phyloP scores from a whole-genome alignment of 2,797 vertebrate species.

The Miichthys miiuy region DNA sequence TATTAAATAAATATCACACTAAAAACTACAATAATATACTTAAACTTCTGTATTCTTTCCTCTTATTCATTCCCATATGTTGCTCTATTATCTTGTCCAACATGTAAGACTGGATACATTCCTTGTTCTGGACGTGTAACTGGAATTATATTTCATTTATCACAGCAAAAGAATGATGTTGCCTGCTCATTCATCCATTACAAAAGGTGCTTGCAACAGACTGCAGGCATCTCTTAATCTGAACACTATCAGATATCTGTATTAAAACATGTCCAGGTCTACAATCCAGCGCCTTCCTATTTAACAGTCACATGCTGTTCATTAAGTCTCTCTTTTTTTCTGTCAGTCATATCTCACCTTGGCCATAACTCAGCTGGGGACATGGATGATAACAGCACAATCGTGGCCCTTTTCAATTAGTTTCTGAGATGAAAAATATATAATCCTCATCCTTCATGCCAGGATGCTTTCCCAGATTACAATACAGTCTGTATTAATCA shows the following conservation, averaged over 20 bases:
- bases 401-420: conserved; percentile 80
- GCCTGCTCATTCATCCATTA: conserved; percentile 61
- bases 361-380: conserved; percentile 78
- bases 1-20: not conserved
- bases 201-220: conserved; percentile 56
- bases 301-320: conserved; percentile 77
- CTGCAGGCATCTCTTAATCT: conserved; percentile 63
- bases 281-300: conserved; percentile 73
- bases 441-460: conserved; percentile 83
- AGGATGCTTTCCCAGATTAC: conserved; percentile 80
- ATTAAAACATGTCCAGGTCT: conserved; percentile 75
- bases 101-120: conserved; percentile 4
- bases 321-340: conserved; percentile 77
- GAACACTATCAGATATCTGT: conserved; percentile 76
- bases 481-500: conserved; percentile 80
- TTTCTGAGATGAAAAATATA: conserved; percentile 78
- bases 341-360: conserved; percentile 78
- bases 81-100: not conserved
- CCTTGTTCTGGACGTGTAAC: conserved; percentile 24
- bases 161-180: conserved; percentile 44
- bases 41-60: not conserved
- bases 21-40: not conserved
- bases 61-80: too few relatives aligned
- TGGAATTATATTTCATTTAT: conserved; percentile 47
- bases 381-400: conserved; percentile 75